Percentiles rank a stretch among this genome's conserved stretches.
phyloP scores from a whole-genome alignment of 2,888 invertebrate genomes.

The Dasysyrphus albostriatus region DNA sequence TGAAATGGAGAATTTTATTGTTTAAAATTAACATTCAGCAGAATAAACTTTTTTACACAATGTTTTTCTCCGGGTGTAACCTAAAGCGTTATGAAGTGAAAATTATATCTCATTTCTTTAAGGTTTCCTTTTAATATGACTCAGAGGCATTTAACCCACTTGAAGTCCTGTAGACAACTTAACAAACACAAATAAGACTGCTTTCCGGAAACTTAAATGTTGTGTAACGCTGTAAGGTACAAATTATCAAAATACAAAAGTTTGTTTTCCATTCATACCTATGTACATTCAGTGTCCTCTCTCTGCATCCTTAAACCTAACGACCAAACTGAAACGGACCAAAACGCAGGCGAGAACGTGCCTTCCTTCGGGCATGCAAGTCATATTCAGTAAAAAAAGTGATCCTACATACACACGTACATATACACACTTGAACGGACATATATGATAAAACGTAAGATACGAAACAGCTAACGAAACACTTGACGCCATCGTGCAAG shows the following conservation, averaged over 20 bases:
- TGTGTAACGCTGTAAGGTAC: conserved; percentile 49
- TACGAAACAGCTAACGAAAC: conserved; percentile 63
- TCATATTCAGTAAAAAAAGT: conserved; percentile 28
- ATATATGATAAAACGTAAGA: not conserved
- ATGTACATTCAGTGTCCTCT: conserved; percentile 34
- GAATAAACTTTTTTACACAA: not conserved
- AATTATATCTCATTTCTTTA: conserved; percentile 28
- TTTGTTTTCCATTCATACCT: conserved; percentile 33
- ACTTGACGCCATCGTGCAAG: conserved; percentile 61
- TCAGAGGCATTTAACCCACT: conserved; percentile 30
- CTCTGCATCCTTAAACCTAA: conserved; percentile 35
- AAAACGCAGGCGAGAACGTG: conserved; percentile 54
- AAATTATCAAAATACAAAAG: conserved; percentile 73
- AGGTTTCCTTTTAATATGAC: conserved; percentile 10
- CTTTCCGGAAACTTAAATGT: conserved; percentile 60
- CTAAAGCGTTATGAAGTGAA: conserved; percentile 7
- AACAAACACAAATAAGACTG: conserved; percentile 52
- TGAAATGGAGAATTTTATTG: not conserved
- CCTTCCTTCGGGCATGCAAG: conserved; percentile 63
- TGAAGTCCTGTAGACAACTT: conserved; percentile 47
- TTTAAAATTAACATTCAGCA: not conserved
- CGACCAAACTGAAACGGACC: conserved; percentile 31
- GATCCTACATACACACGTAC: not conserved
- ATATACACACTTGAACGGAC: too few species aligned
- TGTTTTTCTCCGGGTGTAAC: not conserved